These are phyloP conservation scores for Enteromius argenteus DNA, from an alignment of 2,797 vertebrate species.

Conservation along the genomic window DNA sequence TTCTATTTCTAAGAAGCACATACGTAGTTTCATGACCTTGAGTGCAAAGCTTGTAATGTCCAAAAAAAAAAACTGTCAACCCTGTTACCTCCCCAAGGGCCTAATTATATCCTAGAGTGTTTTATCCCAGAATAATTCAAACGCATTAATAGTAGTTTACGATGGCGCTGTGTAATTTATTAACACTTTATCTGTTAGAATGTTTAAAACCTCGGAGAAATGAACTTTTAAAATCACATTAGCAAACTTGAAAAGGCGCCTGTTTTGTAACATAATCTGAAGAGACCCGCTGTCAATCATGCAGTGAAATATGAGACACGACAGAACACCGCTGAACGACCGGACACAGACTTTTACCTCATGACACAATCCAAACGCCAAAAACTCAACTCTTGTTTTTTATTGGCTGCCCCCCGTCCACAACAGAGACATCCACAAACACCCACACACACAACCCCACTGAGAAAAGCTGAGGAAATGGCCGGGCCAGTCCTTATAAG, in stretches of 20 bases:
- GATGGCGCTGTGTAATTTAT: background rate
- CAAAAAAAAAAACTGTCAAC: background rate
- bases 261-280: conserved; percentile 3
- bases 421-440: conserved; percentile 60
- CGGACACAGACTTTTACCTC: conserved; percentile 17
- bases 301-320: conserved; percentile 1
- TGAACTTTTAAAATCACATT: background rate
- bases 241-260: conserved; percentile 7
- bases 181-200: background rate
- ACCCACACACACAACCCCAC: conserved; percentile 77
- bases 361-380: conserved; percentile 8
- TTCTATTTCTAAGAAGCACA: background rate
- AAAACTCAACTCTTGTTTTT: conserved; percentile 45
- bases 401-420: conserved; percentile 38
- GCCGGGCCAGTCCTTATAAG: conserved; percentile 86
- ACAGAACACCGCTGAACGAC: background rate
- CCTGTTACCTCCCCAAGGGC: background rate
- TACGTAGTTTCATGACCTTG: conserved; percentile 7
- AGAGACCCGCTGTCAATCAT: conserved; percentile 25
- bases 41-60: conserved; percentile 10
- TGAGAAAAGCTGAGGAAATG: conserved; percentile 84
- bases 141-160: background rate
- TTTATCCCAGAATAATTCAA: conserved; percentile 3
- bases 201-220: background rate
- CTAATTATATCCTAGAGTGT: conserved; percentile 25